These are phyloP conservation scores for Mimas tiliae DNA, from an alignment of 2,888 invertebrate genomes.

Conservation along the genomic window DNA sequence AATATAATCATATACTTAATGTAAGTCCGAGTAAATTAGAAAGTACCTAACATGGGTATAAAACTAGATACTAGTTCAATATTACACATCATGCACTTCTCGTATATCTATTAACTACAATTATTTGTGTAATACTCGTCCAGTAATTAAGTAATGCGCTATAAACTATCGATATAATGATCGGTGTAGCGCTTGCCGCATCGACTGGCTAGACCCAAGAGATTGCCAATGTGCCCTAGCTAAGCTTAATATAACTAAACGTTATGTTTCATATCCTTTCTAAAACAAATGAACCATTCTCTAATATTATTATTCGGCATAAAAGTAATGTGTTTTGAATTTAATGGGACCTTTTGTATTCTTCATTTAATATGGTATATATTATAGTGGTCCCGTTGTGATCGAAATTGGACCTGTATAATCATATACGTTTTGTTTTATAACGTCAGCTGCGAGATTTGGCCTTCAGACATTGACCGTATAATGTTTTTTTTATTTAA, in stretches of 20 bases:
- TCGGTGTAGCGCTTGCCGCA: neutral
- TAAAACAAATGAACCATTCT: neutral
- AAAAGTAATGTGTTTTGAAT: too few relatives aligned
- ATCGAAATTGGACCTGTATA: too few relatives aligned
- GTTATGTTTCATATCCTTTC: constrained; percentile 1
- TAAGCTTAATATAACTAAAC: constrained; percentile 2
- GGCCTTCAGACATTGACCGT: too few relatives aligned
- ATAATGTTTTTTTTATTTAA: too few relatives aligned
- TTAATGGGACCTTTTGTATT: too few relatives aligned
- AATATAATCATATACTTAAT: neutral
- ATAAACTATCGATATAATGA: constrained; percentile 8
- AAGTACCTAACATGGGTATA: constrained; percentile 12
- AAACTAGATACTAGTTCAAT: neutral
- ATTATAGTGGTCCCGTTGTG: too few relatives aligned
- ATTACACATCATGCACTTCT: constrained; percentile 12
- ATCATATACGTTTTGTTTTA: too few relatives aligned
- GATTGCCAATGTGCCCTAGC: neutral
- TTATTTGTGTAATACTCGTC: constrained; percentile 8
- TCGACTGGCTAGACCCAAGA: constrained; percentile 1
- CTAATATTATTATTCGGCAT: too few relatives aligned
- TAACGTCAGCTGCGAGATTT: too few relatives aligned
- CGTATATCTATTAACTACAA: constrained; percentile 8
- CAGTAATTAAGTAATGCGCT: constrained; percentile 12
- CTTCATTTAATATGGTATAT: too few relatives aligned
- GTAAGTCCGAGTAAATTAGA: constrained; percentile 13